These are phyloP conservation scores for Scaptomyza pallida DNA, from an alignment of 1,140 invertebrate species.

Conservation along the genomic window DNA sequence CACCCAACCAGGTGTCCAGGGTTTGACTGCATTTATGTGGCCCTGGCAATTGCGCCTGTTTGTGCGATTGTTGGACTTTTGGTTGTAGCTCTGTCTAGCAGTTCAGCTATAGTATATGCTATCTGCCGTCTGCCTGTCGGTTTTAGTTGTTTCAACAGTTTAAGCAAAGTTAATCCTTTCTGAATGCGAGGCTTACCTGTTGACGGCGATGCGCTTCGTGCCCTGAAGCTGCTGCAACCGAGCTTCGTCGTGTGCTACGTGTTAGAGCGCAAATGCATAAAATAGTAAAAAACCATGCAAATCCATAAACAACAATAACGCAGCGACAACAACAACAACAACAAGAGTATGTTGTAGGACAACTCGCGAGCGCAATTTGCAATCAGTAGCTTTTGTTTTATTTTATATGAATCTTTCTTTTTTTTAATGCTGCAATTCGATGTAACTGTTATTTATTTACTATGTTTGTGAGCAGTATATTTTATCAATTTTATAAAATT, in stretches of 20 bases:
- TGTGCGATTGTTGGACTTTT: constrained; percentile 38
- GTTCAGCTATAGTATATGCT: constrained; percentile 13
- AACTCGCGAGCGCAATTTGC: constrained; percentile 42
- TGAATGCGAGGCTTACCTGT: constrained; percentile 76
- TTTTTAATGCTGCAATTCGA: constrained; percentile 32
- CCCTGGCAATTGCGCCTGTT: constrained; percentile 12
- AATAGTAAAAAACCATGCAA: constrained; percentile 43
- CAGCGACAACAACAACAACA: constrained; percentile 36
- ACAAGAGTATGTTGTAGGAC: constrained; percentile 7
- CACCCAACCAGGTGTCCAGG: constrained; percentile 35
- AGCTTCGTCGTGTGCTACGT: constrained; percentile 42
- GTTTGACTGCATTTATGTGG: constrained; percentile 18
- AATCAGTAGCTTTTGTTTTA: constrained; percentile 3
- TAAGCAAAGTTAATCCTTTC: constrained; percentile 75
- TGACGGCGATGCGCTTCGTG: constrained; percentile 48
- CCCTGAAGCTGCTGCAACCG: constrained; percentile 1
- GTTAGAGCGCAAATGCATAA: constrained; percentile 60
- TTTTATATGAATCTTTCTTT: constrained; percentile 4
- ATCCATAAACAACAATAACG: constrained; percentile 70
- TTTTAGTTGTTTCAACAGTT: constrained; percentile 68
- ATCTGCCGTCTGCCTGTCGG: constrained; percentile 30
- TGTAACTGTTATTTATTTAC: constrained; percentile 38
- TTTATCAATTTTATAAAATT: not conserved
- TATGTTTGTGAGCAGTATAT: constrained; percentile 32
- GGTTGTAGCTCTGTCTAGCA: constrained; percentile 15